A percentile compares a stretch with the other conserved stretches of the same genome.
phyloP scores from a whole-genome alignment of 2,113 vertebrate species.

The Halichoerus grypus region DNA sequence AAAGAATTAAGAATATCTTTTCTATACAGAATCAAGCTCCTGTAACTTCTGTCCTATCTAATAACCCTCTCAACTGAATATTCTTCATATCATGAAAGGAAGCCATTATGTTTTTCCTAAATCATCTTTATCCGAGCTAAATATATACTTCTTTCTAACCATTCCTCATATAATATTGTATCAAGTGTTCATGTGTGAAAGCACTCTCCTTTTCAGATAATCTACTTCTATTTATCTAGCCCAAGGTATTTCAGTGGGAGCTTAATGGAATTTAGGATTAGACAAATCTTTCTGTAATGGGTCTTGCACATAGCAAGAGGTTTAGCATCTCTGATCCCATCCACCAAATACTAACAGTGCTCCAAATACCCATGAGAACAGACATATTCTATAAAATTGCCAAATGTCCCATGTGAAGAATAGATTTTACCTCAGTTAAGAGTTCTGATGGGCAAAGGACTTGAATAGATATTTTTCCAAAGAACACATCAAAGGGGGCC shows the following conservation, averaged over 20 bases:
- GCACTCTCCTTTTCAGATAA: not conserved
- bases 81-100: not conserved
- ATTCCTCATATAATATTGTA: not conserved
- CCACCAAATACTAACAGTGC: not conserved
- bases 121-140: not conserved
- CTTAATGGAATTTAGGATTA: not conserved
- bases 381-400: not conserved
- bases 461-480: not conserved
- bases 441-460: not conserved
- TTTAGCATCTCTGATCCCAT: not conserved
- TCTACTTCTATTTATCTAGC: not conserved
- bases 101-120: not conserved
- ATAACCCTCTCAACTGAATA: not conserved
- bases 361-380: not conserved
- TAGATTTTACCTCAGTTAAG: not conserved
- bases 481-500: not conserved
- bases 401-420: not conserved
- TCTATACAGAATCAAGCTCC: not conserved
- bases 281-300: not conserved
- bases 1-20: not conserved
- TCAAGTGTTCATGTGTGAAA: not conserved
- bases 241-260: not conserved
- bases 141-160: not conserved
- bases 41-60: not conserved
- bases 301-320: not conserved